These are phyloP conservation scores for Lasioglossum oenotherae DNA, from an alignment of 2,888 invertebrate genomes.

Conservation along the genomic window DNA sequence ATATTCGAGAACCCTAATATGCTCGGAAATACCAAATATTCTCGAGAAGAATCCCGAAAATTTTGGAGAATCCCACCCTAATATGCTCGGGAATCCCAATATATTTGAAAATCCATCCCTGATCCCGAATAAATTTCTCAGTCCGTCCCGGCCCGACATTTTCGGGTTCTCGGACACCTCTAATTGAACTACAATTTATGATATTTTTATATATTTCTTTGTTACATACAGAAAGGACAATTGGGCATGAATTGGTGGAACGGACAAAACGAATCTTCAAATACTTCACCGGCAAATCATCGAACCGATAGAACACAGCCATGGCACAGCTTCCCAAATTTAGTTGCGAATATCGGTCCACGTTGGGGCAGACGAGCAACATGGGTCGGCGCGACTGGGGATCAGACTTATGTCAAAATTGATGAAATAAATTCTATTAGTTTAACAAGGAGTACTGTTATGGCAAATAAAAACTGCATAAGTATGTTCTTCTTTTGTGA, in stretches of 20 bases:
- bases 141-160: background rate
- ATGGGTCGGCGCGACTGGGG: slow-evolving; percentile 98
- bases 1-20: too few relatives aligned
- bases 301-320: slow-evolving; percentile 85
- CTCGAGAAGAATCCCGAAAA: too few relatives aligned
- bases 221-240: slow-evolving; percentile 85
- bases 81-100: too few relatives aligned
- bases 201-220: slow-evolving; percentile 22
- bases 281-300: slow-evolving; percentile 78
- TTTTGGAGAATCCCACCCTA: too few relatives aligned
- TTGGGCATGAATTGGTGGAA: slow-evolving; percentile 83
- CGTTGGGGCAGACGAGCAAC: slow-evolving; percentile 94
- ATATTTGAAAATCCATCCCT: too few relatives aligned
- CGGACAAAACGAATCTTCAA: slow-evolving; percentile 77
- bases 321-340: slow-evolving; percentile 91
- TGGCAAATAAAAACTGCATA: slow-evolving; percentile 94
- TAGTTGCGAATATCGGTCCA: slow-evolving; percentile 93
- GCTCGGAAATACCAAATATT: too few relatives aligned
- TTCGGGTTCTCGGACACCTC: background rate
- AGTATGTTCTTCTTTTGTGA: slow-evolving; percentile 85
- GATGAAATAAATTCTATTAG: slow-evolving; percentile 97
- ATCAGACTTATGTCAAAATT: slow-evolving; percentile 95
- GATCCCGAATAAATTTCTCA: too few relatives aligned
- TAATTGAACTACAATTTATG: slow-evolving; percentile 3
- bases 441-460: slow-evolving; percentile 94